Percentiles rank a stretch among this genome's conserved stretches.
Evolutionary conservation across 2,888 invertebrate genomes (phyloP).

Genomic region (Chaetogeoica ovagalla): DNA sequence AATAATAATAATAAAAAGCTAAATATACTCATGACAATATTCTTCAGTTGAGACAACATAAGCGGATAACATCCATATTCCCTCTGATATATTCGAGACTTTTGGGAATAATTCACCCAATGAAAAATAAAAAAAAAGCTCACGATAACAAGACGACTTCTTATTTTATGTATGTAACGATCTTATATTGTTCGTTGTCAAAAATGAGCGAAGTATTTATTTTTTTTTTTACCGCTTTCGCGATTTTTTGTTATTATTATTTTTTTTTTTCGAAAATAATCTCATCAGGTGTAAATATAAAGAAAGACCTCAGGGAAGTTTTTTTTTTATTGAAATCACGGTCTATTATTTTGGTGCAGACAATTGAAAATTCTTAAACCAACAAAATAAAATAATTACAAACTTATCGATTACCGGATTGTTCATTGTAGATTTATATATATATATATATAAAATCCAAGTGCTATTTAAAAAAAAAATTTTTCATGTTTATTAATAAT

Average conservation of each 20-base stretch:
- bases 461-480: too few relatives aligned
- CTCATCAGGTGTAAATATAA: background rate
- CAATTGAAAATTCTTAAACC: too few relatives aligned
- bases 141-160: slow-evolving; percentile 20
- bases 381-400: too few relatives aligned
- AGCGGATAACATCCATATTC: background rate
- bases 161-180: background rate
- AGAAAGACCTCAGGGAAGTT: too few relatives aligned
- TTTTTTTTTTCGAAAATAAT: slow-evolving; percentile 9
- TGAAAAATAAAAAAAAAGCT: slow-evolving; percentile 1
- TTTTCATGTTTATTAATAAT: too few relatives aligned
- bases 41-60: background rate
- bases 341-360: too few relatives aligned
- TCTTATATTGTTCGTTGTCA: background rate
- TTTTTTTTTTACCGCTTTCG: too few relatives aligned
- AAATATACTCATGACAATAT: background rate
- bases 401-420: too few relatives aligned
- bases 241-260: background rate
- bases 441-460: too few relatives aligned
- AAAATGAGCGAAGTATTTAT: background rate
- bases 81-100: too few relatives aligned
- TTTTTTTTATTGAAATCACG: background rate
- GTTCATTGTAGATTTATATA: too few relatives aligned
- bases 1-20: too few relatives aligned
- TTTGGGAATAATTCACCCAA: background rate